Base-by-base conservation (phyloP, 2,113 vertebrate genomes). In the Dendrocopos noguchii region DNA sequence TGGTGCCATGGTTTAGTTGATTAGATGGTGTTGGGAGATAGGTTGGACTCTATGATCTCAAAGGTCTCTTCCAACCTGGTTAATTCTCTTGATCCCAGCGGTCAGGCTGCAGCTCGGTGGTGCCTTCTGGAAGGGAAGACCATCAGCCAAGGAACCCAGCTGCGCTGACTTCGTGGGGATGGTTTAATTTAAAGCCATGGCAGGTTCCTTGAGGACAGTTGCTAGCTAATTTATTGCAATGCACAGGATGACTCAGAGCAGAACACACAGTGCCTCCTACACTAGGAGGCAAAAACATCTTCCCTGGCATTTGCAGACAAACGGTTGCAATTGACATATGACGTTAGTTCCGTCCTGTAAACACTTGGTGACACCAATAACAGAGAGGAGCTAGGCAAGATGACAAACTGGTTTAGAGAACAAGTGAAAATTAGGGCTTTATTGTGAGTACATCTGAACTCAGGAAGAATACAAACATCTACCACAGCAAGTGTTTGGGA, bases 101-200 rank as follows among this genome's bases (percentile, higher is more conserved):
- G 42, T 20, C 14, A 1, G 28, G 47, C 53, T 85, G 57, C 53
- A 88, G 46, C 33, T 25, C 2, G 1, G 50, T 0, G 3, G 19
- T 60, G 53, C 9, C 39, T 82, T 74, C 36, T 52, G 34, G 36
- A 68, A 77, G 73, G 16, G 50, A 56, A 70, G 64, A 64, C 24
- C 72, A 52, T 13, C 34, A 36, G 68, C 50, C 56, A 71, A 71
- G 56, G 65, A 66, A 66, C 66, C 28, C 53, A 70, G 60, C 47
- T 67, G 68, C n/a, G 65, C 44, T 65, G 31, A 47, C 50, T 31
- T 64, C 17, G 39, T 10, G 22, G 16, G 31, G 34, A 14, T 21
- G 53, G 59, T 28, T 86, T 31, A 25, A 57, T 66, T 61, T 81
- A 74, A 80, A 81, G 46, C 52, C 80, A 29, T 12, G 29, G n/a